Evolutionary conservation across 2,888 invertebrate species (phyloP), one percentile per base, ranked within the genome.

Genomic region (Luperina testacea): DNA sequence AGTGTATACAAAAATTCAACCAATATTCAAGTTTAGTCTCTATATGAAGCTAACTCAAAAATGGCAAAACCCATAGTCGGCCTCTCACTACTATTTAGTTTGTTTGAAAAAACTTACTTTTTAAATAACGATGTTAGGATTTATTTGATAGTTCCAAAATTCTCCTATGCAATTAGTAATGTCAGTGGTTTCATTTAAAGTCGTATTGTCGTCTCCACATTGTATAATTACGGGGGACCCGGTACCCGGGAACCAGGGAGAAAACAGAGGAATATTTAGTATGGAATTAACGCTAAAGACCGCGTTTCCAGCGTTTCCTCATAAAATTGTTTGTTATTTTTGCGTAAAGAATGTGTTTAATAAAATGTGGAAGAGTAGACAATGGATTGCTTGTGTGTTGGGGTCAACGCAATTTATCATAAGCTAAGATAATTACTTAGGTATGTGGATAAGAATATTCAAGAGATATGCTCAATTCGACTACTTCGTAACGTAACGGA

Each of bases 291-390:
- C 17, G 63, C 32, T 17, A 63, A 8, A 2, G 32, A 32, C 32
- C 17, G 9, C 32, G 32, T 20, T 32, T 3, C 32, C 63, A 48
- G 32, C 63, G 32, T 38, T 64, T 64, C 11, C 5, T 64, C 32
- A 8, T 64, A n/a, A 45, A 51, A 64, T 38, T 51, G 71, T 73
- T 73, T 73, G 57, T 67, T 63, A 0, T 59, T 53, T 61, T 24
- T 57, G 24, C 45, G 48, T 63, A 38, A 61, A 61, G 17, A 65
- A 83, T 59, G 57, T 59, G 24, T 45, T 45, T 45, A 45, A 45
- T 42, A 0, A n/a, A 68, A 59, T 53, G 32, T 70, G 2, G 42
- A 42, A 42, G 13, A 57, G 57, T 32, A 32, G 42, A 57, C 53
- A 72, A 42, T 59, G 38, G 38, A 64, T 57, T 24, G 20, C 11